Base-by-base conservation (phyloP, 2,113 vertebrate species). In the Nettapus auritus region DNA sequence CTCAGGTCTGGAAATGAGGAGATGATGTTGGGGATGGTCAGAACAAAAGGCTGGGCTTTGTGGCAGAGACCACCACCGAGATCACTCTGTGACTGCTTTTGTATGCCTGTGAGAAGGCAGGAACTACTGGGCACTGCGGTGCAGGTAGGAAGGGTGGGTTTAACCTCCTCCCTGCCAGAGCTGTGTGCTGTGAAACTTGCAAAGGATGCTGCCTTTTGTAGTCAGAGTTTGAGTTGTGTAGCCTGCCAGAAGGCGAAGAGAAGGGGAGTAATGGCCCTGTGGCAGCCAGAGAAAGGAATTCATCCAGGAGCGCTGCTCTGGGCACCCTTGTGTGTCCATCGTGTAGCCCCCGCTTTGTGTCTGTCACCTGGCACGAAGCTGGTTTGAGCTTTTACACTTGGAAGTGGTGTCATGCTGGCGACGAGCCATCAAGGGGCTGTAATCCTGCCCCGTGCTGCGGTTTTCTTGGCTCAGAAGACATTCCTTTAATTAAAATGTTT, bases 401-500 rank as follows among this genome's bases (percentile, higher is more conserved):
- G 77, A 86, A 75, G 66, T 33, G n/a, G 84, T 48, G 77, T 52
- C 44, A 14, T 38, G 70, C 83, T 96, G 96, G 90, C 31, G 6
- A 4, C 2, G 66, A 76, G 93, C 94, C 88, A 67, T 60, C 15
- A 3, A 81, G 90, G 93, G 94, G 90, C 89, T 87, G 59, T 46
- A 81, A 52, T 81, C 78, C 91, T 89, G 85, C 92, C 94, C 86
- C 1, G 38, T 81, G 77, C 95, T 78, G 83, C 6, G 19, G 64
- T 93, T 60, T 62, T 4, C 90, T 86, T 91, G 86, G 88, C 93
- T 86, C 70, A 4, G 64, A 85, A 80, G 74, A 46, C 82, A 22
- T 88, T 70, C 83, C 90, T 94, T 94, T 94, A 96, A 97, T 96
- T 95, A 95, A 96, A 97, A 95, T 89, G 90, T 93, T 96, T 90